phyloP scores from a whole-genome alignment of 2,113 vertebrate genomes.

The Equus quagga region DNA sequence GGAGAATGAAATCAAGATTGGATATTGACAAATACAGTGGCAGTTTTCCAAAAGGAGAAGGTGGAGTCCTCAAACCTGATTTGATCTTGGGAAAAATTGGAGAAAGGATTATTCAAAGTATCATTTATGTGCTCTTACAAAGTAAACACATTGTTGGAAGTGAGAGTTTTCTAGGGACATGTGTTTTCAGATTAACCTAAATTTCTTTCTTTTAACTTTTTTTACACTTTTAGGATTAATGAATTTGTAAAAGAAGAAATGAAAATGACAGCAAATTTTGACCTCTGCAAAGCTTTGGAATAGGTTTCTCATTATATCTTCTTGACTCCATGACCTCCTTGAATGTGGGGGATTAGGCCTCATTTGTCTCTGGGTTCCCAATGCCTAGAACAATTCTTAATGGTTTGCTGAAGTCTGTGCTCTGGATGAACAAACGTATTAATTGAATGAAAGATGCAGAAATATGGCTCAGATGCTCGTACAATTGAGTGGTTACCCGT shows the following conservation, averaged over 20 bases:
- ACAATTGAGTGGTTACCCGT: background rate
- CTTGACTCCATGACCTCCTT: background rate
- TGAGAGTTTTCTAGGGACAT: background rate
- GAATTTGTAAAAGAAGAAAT: conserved; percentile 1
- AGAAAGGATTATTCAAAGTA: background rate
- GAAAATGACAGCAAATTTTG: background rate
- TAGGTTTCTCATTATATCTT: background rate
- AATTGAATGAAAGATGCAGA: background rate
- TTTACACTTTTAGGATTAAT: background rate
- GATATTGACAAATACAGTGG: background rate
- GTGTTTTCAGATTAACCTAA: conserved; percentile 42
- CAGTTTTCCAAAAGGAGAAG: background rate
- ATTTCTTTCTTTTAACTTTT: background rate
- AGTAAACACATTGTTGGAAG: background rate
- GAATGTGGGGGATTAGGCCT: background rate
- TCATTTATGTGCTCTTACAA: background rate
- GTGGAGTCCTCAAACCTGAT: background rate
- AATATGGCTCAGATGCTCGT: background rate
- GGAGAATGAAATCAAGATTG: conserved; percentile 23
- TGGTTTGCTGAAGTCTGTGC: background rate
- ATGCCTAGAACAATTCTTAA: background rate
- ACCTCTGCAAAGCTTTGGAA: background rate
- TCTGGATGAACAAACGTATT: background rate
- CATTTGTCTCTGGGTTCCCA: background rate
- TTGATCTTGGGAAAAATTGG: background rate